Evolutionary conservation across 2,797 vertebrate species (phyloP), one percentile per base, ranked within the genome.

Genomic region (Champsocephalus gunnari): DNA sequence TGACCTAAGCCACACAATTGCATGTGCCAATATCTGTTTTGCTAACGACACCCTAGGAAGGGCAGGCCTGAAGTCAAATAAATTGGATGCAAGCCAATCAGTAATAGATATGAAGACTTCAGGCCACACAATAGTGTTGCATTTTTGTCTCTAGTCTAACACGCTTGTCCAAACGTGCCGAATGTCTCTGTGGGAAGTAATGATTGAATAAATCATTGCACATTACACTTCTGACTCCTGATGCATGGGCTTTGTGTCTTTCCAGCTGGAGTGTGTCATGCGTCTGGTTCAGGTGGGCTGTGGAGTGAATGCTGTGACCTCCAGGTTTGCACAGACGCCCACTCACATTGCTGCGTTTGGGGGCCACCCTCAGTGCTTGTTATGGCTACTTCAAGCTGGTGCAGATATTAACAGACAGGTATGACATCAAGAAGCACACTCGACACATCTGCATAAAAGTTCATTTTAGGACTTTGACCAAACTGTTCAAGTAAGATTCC

Each of bases 321-420:
- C 97, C 19, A 96, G 97, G 66, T 99, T 98, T 88, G 97, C 98
- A 57, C 98, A 99, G 96, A 99, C 98, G 14, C 98, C 98, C 73
- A 97, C 96, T 91, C 98, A 99, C 91, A 98, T 97, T 72, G 97
- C 98, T 72, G 98, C 98, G 60, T 99, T 99, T 79, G 98, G 98
- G 90, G 98, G 98, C 80, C 98, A 99, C 94, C 98, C 98, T 72
- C 95, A 97, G 81, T 99, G 98, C 92, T 94, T 99, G 89, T 89
- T 97, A 86, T 99, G 98, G 98, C 93, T 99, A 88, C 96, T 99
- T 80, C 97, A 98, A 95, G 96, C 94, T 48, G 98, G 98, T 81
- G 98, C 98, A 92, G 96, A 97, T 95, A 94, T 99, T 92, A 97
- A 99, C 94, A 96, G 96, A 94, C 97, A 97, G 97, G 98, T 99